Evolutionary conservation across 2,797 vertebrate genomes (phyloP).

Genomic region (Limnodromus scolopaceus): DNA sequence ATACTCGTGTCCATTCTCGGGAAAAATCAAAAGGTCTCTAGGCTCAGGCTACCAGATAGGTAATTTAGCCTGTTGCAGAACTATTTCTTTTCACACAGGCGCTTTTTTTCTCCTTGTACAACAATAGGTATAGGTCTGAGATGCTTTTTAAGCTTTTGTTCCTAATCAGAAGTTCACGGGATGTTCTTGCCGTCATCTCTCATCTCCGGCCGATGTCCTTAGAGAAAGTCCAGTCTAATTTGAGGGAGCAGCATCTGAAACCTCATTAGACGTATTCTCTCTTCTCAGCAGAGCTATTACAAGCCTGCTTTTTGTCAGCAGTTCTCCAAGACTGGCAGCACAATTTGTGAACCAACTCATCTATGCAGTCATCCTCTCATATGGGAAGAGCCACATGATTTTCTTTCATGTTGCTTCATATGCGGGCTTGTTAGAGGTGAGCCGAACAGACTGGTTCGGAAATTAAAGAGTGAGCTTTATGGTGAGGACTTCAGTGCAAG

Average conservation of each 20-base stretch:
- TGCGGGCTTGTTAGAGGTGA: conserved; percentile 3
- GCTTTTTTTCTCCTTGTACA: not conserved
- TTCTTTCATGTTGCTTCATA: conserved; percentile 67
- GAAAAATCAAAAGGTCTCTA: not conserved
- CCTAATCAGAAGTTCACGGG: not conserved
- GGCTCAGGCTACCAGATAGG: not conserved
- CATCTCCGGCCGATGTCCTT: not conserved
- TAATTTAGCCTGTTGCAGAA: not conserved
- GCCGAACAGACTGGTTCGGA: conserved; percentile 56
- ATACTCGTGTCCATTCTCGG: not conserved
- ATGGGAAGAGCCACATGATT: conserved; percentile 30
- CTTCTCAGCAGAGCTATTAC: conserved; percentile 40
- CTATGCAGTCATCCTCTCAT: conserved; percentile 41
- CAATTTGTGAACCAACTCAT: conserved; percentile 48
- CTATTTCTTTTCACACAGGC: not conserved
- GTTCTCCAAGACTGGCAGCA: conserved; percentile 7
- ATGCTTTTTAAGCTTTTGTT: not conserved
- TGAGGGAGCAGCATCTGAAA: not conserved
- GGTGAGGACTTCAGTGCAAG: not conserved
- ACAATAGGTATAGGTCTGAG: not conserved
- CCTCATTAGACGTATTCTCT: conserved; percentile 8
- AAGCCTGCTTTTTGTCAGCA: conserved; percentile 62
- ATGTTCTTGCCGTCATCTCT: not conserved
- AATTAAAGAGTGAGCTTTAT: conserved; percentile 55
- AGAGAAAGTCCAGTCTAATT: conserved; percentile 31